phyloP scores from a whole-genome alignment of 2,888 invertebrate genomes.

The Philhelius pedissequus region DNA sequence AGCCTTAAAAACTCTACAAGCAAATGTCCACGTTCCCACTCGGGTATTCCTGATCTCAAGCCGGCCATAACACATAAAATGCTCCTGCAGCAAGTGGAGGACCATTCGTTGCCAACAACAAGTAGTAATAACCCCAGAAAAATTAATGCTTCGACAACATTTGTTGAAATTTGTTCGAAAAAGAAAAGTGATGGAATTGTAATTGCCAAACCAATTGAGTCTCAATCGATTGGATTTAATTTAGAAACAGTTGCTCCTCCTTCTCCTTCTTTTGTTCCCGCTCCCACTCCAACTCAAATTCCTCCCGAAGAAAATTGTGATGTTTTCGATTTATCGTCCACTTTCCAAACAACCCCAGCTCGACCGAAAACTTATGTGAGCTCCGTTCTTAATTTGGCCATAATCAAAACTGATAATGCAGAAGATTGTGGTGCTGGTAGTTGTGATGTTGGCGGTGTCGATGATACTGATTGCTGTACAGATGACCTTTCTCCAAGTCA shows the following conservation, averaged over 20 bases:
- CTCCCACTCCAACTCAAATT: not conserved
- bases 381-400: constrained; percentile 43
- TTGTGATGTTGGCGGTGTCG: constrained; percentile 6
- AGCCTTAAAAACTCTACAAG: constrained; percentile 75
- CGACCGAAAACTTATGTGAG: constrained; percentile 31
- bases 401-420: constrained; percentile 19
- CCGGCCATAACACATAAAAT: constrained; percentile 58
- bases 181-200: constrained; percentile 70
- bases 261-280: not conserved
- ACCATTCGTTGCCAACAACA: constrained; percentile 16
- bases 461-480: not conserved
- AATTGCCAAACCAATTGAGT: constrained; percentile 74
- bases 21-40: constrained; percentile 73
- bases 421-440: not conserved
- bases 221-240: constrained; percentile 74
- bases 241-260: constrained; percentile 44
- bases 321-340: not conserved
- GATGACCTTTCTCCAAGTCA: constrained; percentile 9
- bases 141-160: constrained; percentile 8
- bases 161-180: constrained; percentile 5
- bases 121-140: not conserved
- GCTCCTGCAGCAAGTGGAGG: constrained; percentile 32
- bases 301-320: constrained; percentile 35
- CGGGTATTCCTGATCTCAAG: constrained; percentile 69
- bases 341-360: constrained; percentile 7